Conservation (phyloP, 2,888 invertebrate genomes). For the Pyrgus malvae region DNA sequence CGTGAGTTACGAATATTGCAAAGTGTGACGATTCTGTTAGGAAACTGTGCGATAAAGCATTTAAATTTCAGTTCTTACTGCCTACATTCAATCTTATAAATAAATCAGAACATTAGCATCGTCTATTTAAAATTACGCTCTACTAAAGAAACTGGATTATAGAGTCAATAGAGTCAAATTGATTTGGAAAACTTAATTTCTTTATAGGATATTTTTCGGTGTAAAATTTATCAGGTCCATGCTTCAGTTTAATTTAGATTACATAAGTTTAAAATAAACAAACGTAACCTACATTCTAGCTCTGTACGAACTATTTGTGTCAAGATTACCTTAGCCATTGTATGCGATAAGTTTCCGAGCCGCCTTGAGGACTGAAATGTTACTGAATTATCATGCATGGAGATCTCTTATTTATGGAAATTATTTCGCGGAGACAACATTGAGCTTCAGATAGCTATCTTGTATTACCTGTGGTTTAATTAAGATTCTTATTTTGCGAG, state of each 20-base stretch:
- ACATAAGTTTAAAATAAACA: constrained; percentile 1
- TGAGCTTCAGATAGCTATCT: too few relatives aligned
- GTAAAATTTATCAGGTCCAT: background rate
- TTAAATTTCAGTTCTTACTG: too few relatives aligned
- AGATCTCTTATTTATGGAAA: constrained; percentile 3
- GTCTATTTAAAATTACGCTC: too few relatives aligned
- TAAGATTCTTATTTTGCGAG: background rate
- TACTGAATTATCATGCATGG: constrained; percentile 11
- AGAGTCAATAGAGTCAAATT: too few relatives aligned
- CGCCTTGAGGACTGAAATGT: background rate
- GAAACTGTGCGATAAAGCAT: background rate
- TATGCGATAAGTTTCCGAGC: constrained; percentile 10
- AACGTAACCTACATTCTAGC: constrained; percentile 7
- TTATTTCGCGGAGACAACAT: background rate
- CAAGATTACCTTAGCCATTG: constrained; percentile 24
- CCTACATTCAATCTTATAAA: too few relatives aligned
- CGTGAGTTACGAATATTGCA: background rate
- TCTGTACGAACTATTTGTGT: constrained; percentile 15
- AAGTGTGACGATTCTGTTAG: background rate
- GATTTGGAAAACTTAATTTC: too few relatives aligned
- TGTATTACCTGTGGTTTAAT: too few relatives aligned
- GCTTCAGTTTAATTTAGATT: constrained; percentile 7
- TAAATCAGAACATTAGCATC: too few relatives aligned
- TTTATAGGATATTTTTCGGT: too few relatives aligned
- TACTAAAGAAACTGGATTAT: too few relatives aligned